A percentile compares a stretch with the other conserved stretches of the same genome.
These are phyloP conservation scores for Hippopotamus amphibius DNA, from an alignment of 2,113 vertebrate genomes.

Conservation along the genomic window DNA sequence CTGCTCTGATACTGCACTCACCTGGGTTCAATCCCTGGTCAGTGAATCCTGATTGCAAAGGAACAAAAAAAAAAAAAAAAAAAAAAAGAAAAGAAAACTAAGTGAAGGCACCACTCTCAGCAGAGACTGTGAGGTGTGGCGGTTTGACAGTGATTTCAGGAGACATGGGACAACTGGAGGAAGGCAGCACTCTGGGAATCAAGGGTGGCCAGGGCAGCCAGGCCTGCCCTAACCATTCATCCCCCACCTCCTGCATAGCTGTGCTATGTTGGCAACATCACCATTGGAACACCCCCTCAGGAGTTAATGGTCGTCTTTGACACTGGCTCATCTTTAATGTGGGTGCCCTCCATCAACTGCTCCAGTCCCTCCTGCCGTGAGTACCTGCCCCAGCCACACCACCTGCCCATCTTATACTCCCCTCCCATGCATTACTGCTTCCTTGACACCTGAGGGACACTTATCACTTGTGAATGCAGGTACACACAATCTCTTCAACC, in stretches of 20 bases:
- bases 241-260: conserved; percentile 67
- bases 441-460: not conserved
- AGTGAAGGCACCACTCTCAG: no score
- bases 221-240: no score
- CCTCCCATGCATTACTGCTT: accelerated
- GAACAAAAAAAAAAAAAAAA: no score
- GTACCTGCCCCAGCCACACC: not conserved
- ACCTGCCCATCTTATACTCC: accelerated
- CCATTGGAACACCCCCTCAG: conserved; percentile 84
- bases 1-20: not conserved
- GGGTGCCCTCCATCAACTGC: conserved; percentile 87
- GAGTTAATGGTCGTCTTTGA: conserved; percentile 85
- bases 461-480: conserved; percentile 63
- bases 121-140: no score
- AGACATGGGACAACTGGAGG: no score
- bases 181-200: no score
- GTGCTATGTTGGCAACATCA: conserved; percentile 81
- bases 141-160: no score
- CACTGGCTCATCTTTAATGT: conserved; percentile 84
- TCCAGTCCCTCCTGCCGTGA: not conserved
- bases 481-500: not conserved
- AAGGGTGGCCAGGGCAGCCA: no score
- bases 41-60: no score
- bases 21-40: no score
- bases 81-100: no score